Base-by-base conservation (phyloP, 2,888 invertebrate species). In the Phania funesta region DNA sequence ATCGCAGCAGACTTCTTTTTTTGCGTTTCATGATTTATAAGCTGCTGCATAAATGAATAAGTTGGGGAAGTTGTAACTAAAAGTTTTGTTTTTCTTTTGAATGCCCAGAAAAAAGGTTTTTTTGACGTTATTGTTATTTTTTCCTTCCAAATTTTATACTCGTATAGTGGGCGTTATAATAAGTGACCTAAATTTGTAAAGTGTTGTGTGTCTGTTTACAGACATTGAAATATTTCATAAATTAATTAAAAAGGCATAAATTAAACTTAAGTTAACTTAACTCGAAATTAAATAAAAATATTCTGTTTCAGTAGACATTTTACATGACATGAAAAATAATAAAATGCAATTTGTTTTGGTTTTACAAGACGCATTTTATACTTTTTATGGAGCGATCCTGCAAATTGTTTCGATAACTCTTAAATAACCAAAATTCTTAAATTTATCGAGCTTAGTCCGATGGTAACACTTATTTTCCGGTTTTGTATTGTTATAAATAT, bases 1-100 rank as follows among this genome's bases (percentile, higher is more conserved):
- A 78, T 71, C 70, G 52, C 44, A 60, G 58, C 60, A 60, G 44
- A 50, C 5, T 64, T 35, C 35, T 74, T 18, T 41, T 32, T 35
- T 44, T 8, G 32, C 18, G 44, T 65, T 65, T 18, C 29, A 2
- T 35, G 35, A 71, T 58, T 48, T 29, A 65, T 75, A 50, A 56
- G 65, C 56, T 54, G 62, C 54, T 32, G 54, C 54, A 64, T n/a
- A 64, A 62, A 54, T 32, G 54, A 64, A 8, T 54, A 38, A 44
- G 50, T n/a, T n/a, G n/a, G n/a, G 60, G 52, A 62, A 44, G 62
- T 52, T 73, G 52, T 38, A 60, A 60, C 3, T 73, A 50, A 7
- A 58, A 35, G 6, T n/a, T 38, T 29, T 29, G 7, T 60, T 20
- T 60, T 71, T 38, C 6, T 26, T 56, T 70, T 32, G 24, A 20